A percentile compares a stretch with the other conserved stretches of the same genome.
Evolutionary conservation across 2,113 vertebrate species (phyloP).

Genomic region (Nycticebus coucang): DNA sequence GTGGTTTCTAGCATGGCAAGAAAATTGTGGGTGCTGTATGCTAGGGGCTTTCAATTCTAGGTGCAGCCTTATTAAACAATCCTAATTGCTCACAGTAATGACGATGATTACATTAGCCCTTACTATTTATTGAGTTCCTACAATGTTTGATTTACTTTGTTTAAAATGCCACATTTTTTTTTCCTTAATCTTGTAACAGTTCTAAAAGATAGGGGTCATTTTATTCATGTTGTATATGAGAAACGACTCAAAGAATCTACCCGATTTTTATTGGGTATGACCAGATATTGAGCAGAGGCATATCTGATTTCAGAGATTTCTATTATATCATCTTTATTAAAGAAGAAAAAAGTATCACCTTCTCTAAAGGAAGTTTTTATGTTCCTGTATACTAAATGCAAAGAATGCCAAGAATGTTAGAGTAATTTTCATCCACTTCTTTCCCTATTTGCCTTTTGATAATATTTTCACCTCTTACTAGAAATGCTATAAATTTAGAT

Average conservation of each 20-base stretch:
- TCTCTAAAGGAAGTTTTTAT: background rate
- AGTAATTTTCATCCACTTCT: background rate
- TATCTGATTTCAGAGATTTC: background rate
- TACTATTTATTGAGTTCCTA: background rate
- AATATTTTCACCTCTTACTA: constrained; percentile 11
- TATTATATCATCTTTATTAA: background rate
- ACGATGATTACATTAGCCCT: background rate
- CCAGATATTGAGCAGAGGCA: background rate
- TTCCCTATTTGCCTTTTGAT: background rate
- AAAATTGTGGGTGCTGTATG: background rate
- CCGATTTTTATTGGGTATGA: background rate
- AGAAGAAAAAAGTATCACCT: background rate
- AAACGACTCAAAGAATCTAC: background rate
- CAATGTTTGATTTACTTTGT: background rate
- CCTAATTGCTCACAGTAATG: background rate
- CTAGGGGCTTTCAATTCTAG: background rate
- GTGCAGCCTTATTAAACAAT: background rate
- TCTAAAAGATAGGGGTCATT: background rate
- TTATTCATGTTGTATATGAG: background rate
- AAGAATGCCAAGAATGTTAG: background rate
- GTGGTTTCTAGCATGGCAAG: background rate
- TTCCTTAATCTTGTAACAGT: background rate
- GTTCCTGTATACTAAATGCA: background rate
- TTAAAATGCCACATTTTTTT: background rate
- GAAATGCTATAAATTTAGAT: constrained; percentile 36